These are phyloP conservation scores for Amphimallon solstitiale DNA, from an alignment of 2,888 invertebrate genomes.

Conservation along the genomic window DNA sequence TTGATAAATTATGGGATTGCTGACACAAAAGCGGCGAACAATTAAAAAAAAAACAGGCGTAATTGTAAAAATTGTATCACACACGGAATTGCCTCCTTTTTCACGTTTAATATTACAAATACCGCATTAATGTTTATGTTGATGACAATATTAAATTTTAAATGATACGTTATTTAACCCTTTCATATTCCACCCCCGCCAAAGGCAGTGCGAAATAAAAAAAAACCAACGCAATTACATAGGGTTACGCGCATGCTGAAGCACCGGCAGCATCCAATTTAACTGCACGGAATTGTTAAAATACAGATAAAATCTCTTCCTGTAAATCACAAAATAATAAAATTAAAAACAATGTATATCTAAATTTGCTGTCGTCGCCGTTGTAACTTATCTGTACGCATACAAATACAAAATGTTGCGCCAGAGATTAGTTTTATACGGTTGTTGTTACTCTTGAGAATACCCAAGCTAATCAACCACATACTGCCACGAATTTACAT, in stretches of 20 bases:
- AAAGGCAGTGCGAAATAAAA: not conserved
- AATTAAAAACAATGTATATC: slow-evolving; percentile 40
- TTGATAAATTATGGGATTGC: too few species aligned
- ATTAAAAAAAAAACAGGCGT: slow-evolving; percentile 9
- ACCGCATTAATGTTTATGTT: slow-evolving; percentile 28
- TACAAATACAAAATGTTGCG: slow-evolving; percentile 23
- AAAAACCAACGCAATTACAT: not conserved
- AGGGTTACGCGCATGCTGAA: not conserved
- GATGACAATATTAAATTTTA: slow-evolving; percentile 27
- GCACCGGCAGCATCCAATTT: not conserved
- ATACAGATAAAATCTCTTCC: slow-evolving; percentile 20
- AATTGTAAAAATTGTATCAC: not conserved
- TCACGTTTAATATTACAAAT: slow-evolving; percentile 1
- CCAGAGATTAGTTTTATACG: slow-evolving; percentile 50
- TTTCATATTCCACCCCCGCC: slow-evolving; percentile 1
- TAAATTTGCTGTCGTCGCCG: slow-evolving; percentile 38
- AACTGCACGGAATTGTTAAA: not conserved
- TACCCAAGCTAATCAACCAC: slow-evolving; percentile 50
- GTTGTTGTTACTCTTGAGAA: slow-evolving; percentile 44
- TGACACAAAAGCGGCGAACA: not conserved
- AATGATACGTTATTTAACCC: slow-evolving; percentile 8
- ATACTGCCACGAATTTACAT: slow-evolving; percentile 48
- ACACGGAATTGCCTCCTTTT: not conserved
- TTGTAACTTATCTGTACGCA: slow-evolving; percentile 1
- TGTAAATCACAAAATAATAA: slow-evolving; percentile 37